Conservation (phyloP, 2,113 vertebrate genomes). For the Entomyzon cyanotis region DNA sequence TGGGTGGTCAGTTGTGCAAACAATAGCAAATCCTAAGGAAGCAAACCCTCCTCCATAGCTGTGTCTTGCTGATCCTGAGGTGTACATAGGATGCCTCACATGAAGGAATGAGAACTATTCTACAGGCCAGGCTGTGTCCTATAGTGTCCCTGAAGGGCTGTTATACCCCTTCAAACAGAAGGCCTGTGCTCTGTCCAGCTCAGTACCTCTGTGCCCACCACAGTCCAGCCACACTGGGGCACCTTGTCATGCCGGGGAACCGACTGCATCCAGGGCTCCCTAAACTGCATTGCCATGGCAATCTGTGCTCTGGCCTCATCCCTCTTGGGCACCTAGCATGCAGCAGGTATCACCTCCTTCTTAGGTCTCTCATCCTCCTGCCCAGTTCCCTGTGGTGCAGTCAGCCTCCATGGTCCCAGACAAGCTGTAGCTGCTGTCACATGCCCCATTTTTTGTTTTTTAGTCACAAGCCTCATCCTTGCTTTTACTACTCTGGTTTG, state of each 20-base stretch:
- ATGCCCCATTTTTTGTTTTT: not conserved
- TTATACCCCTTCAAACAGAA: not conserved
- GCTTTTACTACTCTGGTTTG: not conserved
- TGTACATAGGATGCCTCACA: fast-evolving
- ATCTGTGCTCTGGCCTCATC: not conserved
- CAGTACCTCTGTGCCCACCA: fast-evolving
- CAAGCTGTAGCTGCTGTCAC: not conserved
- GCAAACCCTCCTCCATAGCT: not conserved
- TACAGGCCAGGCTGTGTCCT: not conserved
- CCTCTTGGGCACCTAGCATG: not conserved
- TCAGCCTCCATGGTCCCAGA: not conserved
- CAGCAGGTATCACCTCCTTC: not conserved
- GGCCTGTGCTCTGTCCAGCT: not conserved
- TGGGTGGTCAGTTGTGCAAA: not conserved
- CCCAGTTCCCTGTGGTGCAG: fast-evolving
- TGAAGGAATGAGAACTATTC: not conserved
- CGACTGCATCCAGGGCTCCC: fast-evolving
- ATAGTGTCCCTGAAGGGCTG: fast-evolving
- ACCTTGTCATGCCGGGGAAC: fast-evolving
- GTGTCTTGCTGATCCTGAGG: not conserved
- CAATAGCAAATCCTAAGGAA: not conserved
- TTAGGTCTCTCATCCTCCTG: not conserved
- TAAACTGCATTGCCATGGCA: not conserved
- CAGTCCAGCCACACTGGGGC: not conserved
- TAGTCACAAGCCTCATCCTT: not conserved